Conservation (phyloP, 23 tunicate species). For the Ascidia mentula region DNA sequence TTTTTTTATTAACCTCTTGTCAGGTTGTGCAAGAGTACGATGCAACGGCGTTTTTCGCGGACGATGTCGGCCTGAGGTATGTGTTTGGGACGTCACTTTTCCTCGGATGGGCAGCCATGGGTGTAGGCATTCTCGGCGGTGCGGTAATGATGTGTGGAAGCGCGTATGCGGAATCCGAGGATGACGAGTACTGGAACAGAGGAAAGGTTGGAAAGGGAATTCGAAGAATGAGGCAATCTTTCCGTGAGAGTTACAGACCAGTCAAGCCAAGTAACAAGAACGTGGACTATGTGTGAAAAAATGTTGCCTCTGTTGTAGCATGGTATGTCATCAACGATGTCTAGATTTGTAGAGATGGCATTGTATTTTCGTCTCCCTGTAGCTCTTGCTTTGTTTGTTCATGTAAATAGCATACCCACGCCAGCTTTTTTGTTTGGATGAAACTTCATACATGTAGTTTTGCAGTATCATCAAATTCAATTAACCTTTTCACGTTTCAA, state of each 20-base stretch:
- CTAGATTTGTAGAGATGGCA: neutral
- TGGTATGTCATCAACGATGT: neutral
- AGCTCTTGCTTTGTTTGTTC: too few relatives aligned
- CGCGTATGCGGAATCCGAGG: conserved; percentile 45
- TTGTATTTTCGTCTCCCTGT: neutral
- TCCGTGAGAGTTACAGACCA: conserved; percentile 59
- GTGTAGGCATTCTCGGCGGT: conserved; percentile 66
- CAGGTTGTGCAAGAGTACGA: conserved; percentile 56
- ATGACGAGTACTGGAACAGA: conserved; percentile 66
- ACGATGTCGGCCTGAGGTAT: conserved; percentile 44
- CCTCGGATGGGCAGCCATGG: conserved; percentile 97
- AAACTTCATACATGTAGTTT: too few relatives aligned
- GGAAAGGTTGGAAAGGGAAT: conserved; percentile 62
- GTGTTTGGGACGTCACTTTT: conserved; percentile 91
- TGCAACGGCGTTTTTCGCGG: conserved; percentile 27
- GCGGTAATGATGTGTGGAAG: conserved; percentile 81
- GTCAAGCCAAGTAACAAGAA: conserved; percentile 29
- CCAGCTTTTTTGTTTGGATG: too few relatives aligned
- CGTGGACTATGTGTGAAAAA: conserved; percentile 18
- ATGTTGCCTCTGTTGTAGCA: neutral
- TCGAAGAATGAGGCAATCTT: conserved; percentile 42
- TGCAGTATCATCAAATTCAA: too few relatives aligned
- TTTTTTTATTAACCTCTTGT: too few relatives aligned
- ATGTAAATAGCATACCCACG: too few relatives aligned
- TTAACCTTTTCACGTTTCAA: too few relatives aligned